Evolutionary conservation across 2,113 vertebrate species (phyloP).

Genomic region (Phalacrocorax aristotelis): DNA sequence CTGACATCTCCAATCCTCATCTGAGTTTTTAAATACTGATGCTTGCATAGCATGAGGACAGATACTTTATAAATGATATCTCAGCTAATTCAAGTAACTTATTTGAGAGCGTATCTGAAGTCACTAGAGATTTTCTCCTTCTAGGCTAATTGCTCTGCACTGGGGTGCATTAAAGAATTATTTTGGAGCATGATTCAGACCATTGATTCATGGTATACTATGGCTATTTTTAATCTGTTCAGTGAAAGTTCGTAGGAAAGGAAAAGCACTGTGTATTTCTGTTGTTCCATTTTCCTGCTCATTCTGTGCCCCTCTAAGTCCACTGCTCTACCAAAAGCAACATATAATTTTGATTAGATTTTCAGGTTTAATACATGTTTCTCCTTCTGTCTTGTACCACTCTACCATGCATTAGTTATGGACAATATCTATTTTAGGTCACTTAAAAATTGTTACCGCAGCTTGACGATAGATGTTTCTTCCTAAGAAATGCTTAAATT

Average conservation of each 20-base stretch:
- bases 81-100: neutral
- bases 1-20: neutral
- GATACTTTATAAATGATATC: neutral
- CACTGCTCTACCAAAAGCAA: neutral
- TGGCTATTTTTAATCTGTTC: neutral
- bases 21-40: neutral
- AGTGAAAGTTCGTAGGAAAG: neutral
- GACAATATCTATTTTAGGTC: neutral
- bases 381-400: neutral
- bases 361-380: neutral
- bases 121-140: neutral
- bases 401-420: neutral
- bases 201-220: neutral
- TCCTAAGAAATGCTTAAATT: neutral
- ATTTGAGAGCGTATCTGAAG: neutral
- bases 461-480: neutral
- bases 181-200: constrained; percentile 6
- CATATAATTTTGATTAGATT: neutral
- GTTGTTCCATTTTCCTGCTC: neutral
- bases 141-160: neutral
- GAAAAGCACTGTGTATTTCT: neutral
- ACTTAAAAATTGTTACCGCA: neutral
- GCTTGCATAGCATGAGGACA: neutral
- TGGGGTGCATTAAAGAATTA: neutral
- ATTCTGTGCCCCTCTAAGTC: neutral